Evolutionary conservation across 2,888 invertebrate species (phyloP), one percentile per base, ranked within the genome.

Genomic region (Agrilus mali): DNA sequence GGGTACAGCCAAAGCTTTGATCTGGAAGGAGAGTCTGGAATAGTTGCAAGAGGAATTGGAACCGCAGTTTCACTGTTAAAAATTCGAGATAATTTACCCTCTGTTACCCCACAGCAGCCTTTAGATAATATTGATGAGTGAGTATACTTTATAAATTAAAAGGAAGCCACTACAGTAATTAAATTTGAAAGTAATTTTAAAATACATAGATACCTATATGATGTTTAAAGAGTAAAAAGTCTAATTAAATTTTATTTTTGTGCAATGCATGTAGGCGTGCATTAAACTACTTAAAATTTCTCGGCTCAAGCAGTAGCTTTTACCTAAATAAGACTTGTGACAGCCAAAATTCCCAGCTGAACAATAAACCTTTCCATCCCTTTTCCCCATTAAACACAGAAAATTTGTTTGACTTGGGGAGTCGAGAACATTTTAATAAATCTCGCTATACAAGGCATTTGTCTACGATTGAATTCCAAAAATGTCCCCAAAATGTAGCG

Each of bases 1-100:
- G 95, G 94, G 56, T 97, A 94, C 62, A 80, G 82, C 40, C 94
- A 95, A 62, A 89, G 86, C 64, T 95, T 96, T 65, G 96, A 97
- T 67, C 66, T 97, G 54, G 96, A 97, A 66, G 96, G 96, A 0
- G 96, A 96, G 64, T 92, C 92, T 2, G 96, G 95, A 0, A 90
- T 96, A 41, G 95, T 96, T 2, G 95, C 93, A 0, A 75, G 97
- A 51, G 96, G 94, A 10, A 88, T 94, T 44, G 96, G 96, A 54
- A 88, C 90, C 1, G 87, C 87, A 1, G 86, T 88, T 1, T 82
- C 82, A 1, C 66, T 92, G 7, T 71, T 79, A 2, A 79, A 77
- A 60, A 58, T 73, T 6, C 68, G 70, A 41, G 77, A 77, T 54
- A 61, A 65, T 15, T 63, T 63, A 40, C 13, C 44, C 13, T 7